Conservation (phyloP, 2,113 vertebrate genomes). For the Excalfactoria chinensis region DNA sequence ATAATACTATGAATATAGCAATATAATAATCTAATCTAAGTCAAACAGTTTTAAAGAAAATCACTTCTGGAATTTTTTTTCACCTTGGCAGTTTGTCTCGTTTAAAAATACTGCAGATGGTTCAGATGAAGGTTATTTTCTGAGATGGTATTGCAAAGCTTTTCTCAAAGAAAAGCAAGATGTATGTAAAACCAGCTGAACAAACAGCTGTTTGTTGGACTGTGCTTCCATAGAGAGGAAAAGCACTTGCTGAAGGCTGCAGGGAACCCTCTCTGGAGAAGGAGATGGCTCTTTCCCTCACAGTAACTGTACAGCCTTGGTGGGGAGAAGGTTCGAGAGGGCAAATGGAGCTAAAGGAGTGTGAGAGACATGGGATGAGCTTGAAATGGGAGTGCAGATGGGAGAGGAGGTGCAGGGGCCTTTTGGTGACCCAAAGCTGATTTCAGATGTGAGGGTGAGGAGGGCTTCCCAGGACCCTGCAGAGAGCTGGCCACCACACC, state of each 20-base stretch:
- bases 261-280: neutral
- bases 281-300: neutral
- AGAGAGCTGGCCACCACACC: neutral
- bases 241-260: neutral
- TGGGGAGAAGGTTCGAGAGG: neutral
- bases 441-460: neutral
- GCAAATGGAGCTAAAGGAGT: neutral
- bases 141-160: neutral
- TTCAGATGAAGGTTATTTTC: neutral
- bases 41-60: neutral
- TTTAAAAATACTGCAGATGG: neutral
- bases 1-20: neutral
- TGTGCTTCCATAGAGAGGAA: neutral
- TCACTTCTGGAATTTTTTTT: neutral
- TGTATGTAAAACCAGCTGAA: neutral
- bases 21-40: neutral
- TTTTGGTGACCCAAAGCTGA: neutral
- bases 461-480: neutral
- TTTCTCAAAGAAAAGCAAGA: neutral
- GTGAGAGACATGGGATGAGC: neutral
- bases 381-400: neutral
- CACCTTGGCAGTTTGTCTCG: neutral
- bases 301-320: neutral
- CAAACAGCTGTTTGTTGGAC: neutral
- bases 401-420: neutral